These are phyloP conservation scores for Pristiophorus japonicus DNA, from an alignment of 2,113 vertebrate genomes.

Conservation along the genomic window DNA sequence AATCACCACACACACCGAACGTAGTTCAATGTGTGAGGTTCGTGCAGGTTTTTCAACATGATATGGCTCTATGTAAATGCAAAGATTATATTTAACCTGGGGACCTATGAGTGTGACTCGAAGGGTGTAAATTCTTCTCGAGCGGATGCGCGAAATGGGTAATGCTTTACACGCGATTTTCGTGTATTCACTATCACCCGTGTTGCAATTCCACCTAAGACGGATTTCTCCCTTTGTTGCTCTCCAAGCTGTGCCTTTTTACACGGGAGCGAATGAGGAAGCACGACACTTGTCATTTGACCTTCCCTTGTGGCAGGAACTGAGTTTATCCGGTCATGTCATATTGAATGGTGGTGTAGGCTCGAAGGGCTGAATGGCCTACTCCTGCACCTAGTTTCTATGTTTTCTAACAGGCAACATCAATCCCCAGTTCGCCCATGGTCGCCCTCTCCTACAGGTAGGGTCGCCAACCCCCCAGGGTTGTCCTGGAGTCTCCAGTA, in stretches of 20 bases:
- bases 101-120: background rate
- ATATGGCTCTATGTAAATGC: background rate
- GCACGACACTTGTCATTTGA: background rate
- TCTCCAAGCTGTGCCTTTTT: background rate
- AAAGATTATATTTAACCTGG: background rate
- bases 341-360: too few relatives aligned
- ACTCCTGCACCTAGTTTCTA: too few relatives aligned
- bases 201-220: background rate
- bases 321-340: too few relatives aligned
- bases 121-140: too few relatives aligned
- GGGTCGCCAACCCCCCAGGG: background rate
- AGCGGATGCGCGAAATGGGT: background rate
- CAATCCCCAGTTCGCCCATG: background rate
- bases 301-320: background rate
- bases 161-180: background rate
- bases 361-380: too few relatives aligned
- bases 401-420: background rate
- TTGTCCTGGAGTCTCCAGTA: background rate
- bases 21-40: background rate
- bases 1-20: constrained; percentile 2
- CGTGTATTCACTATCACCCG: background rate
- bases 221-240: background rate
- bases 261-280: background rate
- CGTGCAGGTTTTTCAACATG: background rate
- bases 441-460: background rate